Evolutionary conservation across 2,797 vertebrate species (phyloP), one percentile per base, ranked within the genome.

Genomic region (Sorex maritimensis): DNA sequence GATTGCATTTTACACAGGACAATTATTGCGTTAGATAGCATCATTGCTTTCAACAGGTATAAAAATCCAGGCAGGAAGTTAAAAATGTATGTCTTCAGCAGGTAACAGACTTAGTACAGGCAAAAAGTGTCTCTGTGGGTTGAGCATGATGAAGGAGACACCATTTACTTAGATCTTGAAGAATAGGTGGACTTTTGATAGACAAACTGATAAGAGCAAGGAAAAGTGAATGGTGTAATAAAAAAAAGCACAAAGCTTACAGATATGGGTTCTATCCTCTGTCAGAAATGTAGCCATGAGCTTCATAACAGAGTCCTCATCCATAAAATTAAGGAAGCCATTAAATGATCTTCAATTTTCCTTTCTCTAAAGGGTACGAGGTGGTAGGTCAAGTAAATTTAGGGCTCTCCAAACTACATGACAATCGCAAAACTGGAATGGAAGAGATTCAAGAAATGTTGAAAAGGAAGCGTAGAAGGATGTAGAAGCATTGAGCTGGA

Each of bases 371-470:
- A 73, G 17, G 1, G 30, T 72, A 49, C 4, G 49, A 52, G 10
- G 49, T 11, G 49, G 41, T 44, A 44, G 41, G 41, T 44, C 41
- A 44, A 52, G 11, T 52, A 52, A 52, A 11, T 52, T 11, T 52
- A 34, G 49, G 49, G 13, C 6, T 52, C 49, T 52, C 49, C 49
- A 52, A 87, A 80, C 9, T 5, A 71, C 26, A 74, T 6, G 10
- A 67, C 6, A 28, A 61, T 38, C 23, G 6, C 30, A 52, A 83
- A 26, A 84, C 1, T 34, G 21, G 24, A 71, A 84, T 69, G 55
- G 44, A 91, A 81, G 69, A 72, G 14, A 61, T 72, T 75, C 34
- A 86, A 93, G 38, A 92, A 85, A 72, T 63, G 10, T 68, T 78
- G 38, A 72, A 24, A 84, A 73, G 5, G 63, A 80, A 88, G 28